phyloP scores from a whole-genome alignment of 2,888 invertebrate genomes.

The Callyntrura sp. region DNA sequence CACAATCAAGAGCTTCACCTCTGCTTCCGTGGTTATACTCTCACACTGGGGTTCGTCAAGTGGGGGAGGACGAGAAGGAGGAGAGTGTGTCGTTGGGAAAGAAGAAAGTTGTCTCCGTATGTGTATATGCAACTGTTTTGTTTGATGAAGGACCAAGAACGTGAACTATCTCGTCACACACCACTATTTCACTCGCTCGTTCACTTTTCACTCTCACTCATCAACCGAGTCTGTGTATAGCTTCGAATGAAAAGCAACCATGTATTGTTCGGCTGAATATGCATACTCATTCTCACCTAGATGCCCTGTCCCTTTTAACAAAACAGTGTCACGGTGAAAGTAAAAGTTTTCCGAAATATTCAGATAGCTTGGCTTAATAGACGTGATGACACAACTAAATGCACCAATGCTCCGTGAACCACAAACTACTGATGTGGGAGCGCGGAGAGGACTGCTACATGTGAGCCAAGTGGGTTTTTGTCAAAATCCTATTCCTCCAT shows the following conservation, averaged over 20 bases:
- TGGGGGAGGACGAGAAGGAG: too few relatives aligned
- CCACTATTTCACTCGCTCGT: constrained; percentile 23
- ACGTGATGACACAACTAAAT: constrained; percentile 26
- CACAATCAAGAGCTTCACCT: neutral
- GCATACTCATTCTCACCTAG: neutral
- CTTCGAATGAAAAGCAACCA: constrained; percentile 16
- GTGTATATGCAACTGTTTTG: constrained; percentile 45
- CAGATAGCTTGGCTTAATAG: neutral
- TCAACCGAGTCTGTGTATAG: neutral
- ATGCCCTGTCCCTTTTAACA: neutral
- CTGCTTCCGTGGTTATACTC: neutral
- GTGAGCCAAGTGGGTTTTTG: constrained; percentile 21
- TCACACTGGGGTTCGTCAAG: neutral
- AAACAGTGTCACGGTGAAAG: neutral
- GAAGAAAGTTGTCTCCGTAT: neutral
- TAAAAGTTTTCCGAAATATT: neutral
- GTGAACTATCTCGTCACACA: constrained; percentile 39
- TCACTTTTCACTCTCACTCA: constrained; percentile 58
- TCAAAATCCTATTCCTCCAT: constrained; percentile 5
- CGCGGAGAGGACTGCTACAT: neutral
- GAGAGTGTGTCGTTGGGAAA: constrained; percentile 14
- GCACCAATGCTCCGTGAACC: neutral
- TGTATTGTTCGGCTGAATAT: neutral
- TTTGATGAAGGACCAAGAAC: constrained; percentile 51
- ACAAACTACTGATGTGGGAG: constrained; percentile 39